phyloP scores from a whole-genome alignment of 2,113 vertebrate genomes.

The Sclerurus mexicanus region DNA sequence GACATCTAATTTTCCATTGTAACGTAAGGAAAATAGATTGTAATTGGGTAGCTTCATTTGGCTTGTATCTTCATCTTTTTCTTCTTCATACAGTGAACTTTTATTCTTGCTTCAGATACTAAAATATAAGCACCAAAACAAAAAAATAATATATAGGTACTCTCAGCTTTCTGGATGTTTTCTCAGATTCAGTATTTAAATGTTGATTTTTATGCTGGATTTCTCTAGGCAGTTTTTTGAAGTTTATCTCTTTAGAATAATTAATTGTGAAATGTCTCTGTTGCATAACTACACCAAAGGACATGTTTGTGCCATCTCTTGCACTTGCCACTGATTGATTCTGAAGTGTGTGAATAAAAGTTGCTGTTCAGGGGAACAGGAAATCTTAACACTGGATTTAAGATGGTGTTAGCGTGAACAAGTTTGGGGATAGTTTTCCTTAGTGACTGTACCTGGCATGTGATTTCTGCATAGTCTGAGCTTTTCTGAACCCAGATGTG shows the following conservation, averaged over 20 bases:
- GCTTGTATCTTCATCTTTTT: not conserved
- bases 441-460: accelerated
- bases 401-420: not conserved
- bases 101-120: not conserved
- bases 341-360: not conserved
- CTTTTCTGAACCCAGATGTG: not conserved
- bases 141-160: not conserved
- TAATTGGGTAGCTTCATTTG: not conserved
- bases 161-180: not conserved
- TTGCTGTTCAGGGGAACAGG: not conserved
- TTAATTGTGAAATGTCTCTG: slow-evolving; percentile 33
- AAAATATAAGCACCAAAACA: not conserved
- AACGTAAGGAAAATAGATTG: not conserved
- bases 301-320: not conserved
- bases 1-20: not conserved
- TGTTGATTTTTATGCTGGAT: not conserved
- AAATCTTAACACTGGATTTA: not conserved
- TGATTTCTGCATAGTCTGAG: not conserved
- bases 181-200: not conserved
- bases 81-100: not conserved
- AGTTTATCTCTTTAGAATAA: not conserved
- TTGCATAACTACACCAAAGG: slow-evolving; percentile 26
- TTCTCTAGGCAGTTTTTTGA: not conserved
- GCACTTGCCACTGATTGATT: not conserved
- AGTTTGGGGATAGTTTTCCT: accelerated